These are phyloP conservation scores for Leptinotarsa tumamoca DNA, from an alignment of 2,888 invertebrate species.

Conservation along the genomic window DNA sequence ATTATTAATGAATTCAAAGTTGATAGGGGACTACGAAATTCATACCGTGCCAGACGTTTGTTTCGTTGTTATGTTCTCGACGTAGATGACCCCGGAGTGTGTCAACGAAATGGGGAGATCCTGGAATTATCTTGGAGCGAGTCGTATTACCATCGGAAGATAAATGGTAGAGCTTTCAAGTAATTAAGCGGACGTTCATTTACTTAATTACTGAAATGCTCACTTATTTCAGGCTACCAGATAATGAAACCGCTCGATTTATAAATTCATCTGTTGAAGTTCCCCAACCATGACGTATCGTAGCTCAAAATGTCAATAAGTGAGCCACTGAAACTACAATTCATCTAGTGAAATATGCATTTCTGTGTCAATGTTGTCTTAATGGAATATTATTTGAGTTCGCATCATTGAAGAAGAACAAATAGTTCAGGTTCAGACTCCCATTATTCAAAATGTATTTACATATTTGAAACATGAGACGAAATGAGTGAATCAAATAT, in stretches of 20 bases:
- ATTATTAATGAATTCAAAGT: constrained; percentile 44
- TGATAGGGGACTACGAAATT: not conserved
- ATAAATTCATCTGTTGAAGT: constrained; percentile 22
- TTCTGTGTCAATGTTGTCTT: not conserved
- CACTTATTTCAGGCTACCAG: constrained; percentile 28
- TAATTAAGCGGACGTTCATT: constrained; percentile 50
- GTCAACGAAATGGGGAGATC: constrained; percentile 38
- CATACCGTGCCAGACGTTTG: not conserved
- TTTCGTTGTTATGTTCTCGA: not conserved
- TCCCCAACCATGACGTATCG: not conserved
- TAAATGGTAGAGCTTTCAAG: constrained; percentile 47
- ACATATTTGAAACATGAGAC: too few relatives aligned
- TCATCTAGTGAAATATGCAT: not conserved
- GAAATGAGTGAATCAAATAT: too few relatives aligned
- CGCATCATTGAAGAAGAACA: too few relatives aligned
- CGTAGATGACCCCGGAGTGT: constrained; percentile 39
- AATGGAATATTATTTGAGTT: not conserved
- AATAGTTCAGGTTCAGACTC: too few relatives aligned
- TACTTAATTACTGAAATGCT: constrained; percentile 47
- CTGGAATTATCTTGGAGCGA: constrained; percentile 35
- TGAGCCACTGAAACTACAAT: not conserved
- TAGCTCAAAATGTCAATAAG: not conserved
- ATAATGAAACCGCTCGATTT: constrained; percentile 32
- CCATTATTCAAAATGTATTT: too few relatives aligned
- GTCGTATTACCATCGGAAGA: constrained; percentile 48